A percentile compares a stretch with the other conserved stretches of the same genome.
Evolutionary conservation across 2,888 invertebrate species (phyloP).

Genomic region (Eupithecia tripunctaria): DNA sequence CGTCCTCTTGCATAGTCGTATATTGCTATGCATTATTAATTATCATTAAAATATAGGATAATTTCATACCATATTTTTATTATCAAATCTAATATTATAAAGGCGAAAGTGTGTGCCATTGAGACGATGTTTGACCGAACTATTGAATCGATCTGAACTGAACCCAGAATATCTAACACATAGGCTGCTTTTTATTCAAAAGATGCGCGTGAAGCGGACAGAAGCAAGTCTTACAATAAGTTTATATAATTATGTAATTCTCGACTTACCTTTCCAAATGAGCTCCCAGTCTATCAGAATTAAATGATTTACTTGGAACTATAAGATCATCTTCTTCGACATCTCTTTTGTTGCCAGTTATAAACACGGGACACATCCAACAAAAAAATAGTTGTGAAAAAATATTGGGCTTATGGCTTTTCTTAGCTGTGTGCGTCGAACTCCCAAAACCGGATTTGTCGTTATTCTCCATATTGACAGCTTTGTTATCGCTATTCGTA

Average conservation of each 20-base stretch:
- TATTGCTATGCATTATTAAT: not conserved
- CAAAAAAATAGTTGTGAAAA: slow-evolving; percentile 73
- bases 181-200: not conserved
- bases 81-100: too few species aligned
- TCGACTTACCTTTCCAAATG: slow-evolving; percentile 81
- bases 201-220: too few species aligned
- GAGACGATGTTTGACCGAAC: too few species aligned
- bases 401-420: slow-evolving; percentile 65
- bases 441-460: slow-evolving; percentile 38
- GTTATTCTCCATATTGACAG: slow-evolving; percentile 46
- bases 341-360: slow-evolving; percentile 84
- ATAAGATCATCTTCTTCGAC: slow-evolving; percentile 88
- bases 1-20: not conserved
- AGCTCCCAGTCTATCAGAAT: slow-evolving; percentile 85
- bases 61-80: too few species aligned
- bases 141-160: too few species aligned
- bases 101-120: too few species aligned
- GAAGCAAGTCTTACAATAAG: not conserved
- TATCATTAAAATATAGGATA: not conserved
- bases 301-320: slow-evolving; percentile 83
- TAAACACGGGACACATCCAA: slow-evolving; percentile 78
- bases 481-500: not conserved
- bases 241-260: not conserved
- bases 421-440: slow-evolving; percentile 41
- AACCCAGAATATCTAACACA: too few species aligned